Conservation (phyloP, 92 coral and sea anemone genomes). For the Hydrozoanthus gracilis region DNA sequence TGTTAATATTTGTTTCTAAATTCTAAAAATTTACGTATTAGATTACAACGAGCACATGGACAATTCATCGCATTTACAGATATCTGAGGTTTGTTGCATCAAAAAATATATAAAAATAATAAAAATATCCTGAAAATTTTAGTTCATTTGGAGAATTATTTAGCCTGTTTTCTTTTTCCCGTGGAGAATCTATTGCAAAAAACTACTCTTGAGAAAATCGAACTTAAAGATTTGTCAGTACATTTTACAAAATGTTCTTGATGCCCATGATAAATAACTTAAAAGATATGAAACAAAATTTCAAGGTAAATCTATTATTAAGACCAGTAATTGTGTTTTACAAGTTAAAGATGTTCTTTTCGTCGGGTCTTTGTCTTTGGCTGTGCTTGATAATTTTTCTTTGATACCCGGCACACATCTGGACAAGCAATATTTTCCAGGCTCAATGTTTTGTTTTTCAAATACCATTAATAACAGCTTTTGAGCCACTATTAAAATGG, state of each 20-base stretch:
- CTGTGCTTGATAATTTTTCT: constrained; percentile 17
- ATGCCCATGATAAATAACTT: not conserved
- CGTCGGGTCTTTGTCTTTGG: constrained; percentile 1
- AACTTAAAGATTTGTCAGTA: constrained; percentile 4
- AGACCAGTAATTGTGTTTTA: constrained; percentile 1
- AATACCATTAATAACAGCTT: not conserved
- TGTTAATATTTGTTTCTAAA: not conserved
- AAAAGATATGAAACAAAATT: not conserved
- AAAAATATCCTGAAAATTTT: constrained; percentile 22
- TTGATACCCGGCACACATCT: not conserved
- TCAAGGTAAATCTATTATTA: constrained; percentile 5
- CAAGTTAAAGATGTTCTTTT: constrained; percentile 9
- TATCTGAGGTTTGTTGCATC: constrained; percentile 12
- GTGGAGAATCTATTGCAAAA: constrained; percentile 3
- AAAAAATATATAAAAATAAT: not conserved
- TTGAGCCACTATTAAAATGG: constrained; percentile 7
- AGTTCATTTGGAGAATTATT: constrained; percentile 24
- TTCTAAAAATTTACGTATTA: not conserved
- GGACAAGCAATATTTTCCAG: not conserved
- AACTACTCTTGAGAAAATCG: constrained; percentile 26
- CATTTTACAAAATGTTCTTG: constrained; percentile 13
- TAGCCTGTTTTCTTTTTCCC: constrained; percentile 23
- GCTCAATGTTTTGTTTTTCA: not conserved
- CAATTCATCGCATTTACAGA: constrained; percentile 26
- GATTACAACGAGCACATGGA: not conserved